Conservation (phyloP, 2,113 vertebrate species). For the Xerus inauris region DNA sequence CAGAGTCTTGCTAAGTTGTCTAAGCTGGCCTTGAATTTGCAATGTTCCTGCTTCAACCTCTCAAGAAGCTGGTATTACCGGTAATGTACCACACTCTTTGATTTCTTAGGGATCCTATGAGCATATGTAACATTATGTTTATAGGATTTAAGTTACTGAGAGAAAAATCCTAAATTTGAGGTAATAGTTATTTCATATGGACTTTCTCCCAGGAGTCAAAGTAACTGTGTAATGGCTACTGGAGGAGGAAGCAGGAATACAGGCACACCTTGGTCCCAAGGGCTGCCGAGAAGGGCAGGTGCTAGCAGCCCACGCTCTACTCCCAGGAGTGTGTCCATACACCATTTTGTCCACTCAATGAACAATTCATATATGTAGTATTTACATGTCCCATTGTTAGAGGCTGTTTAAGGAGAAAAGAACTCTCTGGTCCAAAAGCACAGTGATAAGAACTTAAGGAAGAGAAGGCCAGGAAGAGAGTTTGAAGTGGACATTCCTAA, state of each 20-base stretch:
- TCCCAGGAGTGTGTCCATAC: not conserved
- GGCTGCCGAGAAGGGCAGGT: not conserved
- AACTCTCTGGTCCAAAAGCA: not conserved
- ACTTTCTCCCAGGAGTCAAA: not conserved
- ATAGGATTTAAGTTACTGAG: not conserved
- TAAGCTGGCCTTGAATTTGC: too few species aligned
- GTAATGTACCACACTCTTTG: too few species aligned
- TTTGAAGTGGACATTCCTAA: constrained; percentile 8
- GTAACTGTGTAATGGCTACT: not conserved
- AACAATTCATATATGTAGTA: not conserved
- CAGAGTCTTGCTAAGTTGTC: too few species aligned
- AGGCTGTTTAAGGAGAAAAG: not conserved
- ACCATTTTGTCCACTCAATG: not conserved
- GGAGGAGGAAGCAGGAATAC: not conserved
- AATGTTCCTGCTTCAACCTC: too few species aligned
- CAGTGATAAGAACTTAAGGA: not conserved
- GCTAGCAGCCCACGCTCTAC: not conserved
- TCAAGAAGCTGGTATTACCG: too few species aligned
- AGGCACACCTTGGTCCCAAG: not conserved
- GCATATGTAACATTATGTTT: constrained; percentile 7
- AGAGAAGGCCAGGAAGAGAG: not conserved
- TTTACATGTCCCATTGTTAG: not conserved
- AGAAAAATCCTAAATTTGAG: constrained; percentile 28
- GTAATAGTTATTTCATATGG: not conserved
- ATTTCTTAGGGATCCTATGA: not conserved